Evolutionary conservation across 2,113 vertebrate genomes (phyloP), one percentile per base, ranked within the genome.

Genomic region (Hippolais icterina): DNA sequence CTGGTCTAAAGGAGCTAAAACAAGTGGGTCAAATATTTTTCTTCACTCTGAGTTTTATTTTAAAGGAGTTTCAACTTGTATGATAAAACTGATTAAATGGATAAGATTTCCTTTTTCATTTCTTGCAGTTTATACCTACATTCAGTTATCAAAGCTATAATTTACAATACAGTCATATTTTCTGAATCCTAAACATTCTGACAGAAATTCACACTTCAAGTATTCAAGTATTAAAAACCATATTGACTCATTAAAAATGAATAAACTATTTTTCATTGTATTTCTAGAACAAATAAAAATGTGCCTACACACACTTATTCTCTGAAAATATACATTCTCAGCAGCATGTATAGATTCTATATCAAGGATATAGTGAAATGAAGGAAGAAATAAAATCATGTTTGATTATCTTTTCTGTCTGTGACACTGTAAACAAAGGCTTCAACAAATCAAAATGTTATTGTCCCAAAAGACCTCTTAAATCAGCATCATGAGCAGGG

Each of bases 11-110:
- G 6, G 5, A 66, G 13, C 3, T 75, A 89, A 81, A 81, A 9
- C 8, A 63, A 54, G 5, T 16, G 21, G 5, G 5, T 4, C 0
- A 0, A 42, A 7, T 54, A 29, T n/a, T 29, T 61, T 64, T 61
- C 42, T 57, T 28, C 9, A 31, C 1, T 46, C 2, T 23, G 9
- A 39, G 10, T 28, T 85, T 85, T 56, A 27, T 37, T 60, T 22
- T 44, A 88, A 71, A 68, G 22, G 18, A 65, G 19, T 33, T 92
- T 52, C 27, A 59, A 44, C 3, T 64, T 35, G 5, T 47, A 31
- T 33, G 5, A 57, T 16, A 80, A 59, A 83, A 61, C 6, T 65
- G 10, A 5, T 54, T 46, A 57, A 80, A n/a, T 5, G 1, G 9
- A 18, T 52, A 46, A 6, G 9, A 10, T 49, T 61, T 41, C 20